Evolutionary conservation across 2,113 vertebrate genomes (phyloP).

Genomic region (Odontophorus gujanensis): DNA sequence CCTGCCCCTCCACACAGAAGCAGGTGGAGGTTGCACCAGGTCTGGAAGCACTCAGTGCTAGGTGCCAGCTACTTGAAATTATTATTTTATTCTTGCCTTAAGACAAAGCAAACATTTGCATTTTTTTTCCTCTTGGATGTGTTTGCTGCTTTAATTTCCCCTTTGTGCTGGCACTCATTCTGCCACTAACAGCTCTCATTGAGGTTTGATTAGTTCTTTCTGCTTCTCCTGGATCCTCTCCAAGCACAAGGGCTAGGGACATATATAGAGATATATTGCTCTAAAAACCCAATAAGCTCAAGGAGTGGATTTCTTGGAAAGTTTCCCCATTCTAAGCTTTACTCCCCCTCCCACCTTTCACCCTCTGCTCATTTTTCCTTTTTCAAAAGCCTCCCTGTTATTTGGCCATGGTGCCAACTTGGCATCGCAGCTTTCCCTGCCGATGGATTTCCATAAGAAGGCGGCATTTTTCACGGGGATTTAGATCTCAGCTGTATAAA

Average conservation of each 20-base stretch:
- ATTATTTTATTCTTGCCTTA: conserved; percentile 8
- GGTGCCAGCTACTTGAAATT: background rate
- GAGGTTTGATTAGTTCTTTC: conserved; percentile 64
- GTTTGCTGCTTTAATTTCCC: conserved; percentile 36
- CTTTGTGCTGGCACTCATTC: conserved; percentile 22
- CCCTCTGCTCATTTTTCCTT: conserved; percentile 50
- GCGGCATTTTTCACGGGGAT: conserved; percentile 54
- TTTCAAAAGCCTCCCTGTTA: conserved; percentile 56
- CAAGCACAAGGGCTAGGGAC: conserved; percentile 57
- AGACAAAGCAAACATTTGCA: background rate
- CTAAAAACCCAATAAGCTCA: conserved; percentile 52
- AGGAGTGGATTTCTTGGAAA: conserved; percentile 60
- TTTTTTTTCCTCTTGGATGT: background rate
- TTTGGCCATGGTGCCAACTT: conserved; percentile 46
- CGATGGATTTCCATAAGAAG: conserved; percentile 63
- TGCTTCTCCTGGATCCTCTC: conserved; percentile 65
- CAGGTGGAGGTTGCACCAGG: background rate
- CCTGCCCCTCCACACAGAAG: background rate
- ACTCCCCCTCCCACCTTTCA: conserved; percentile 16
- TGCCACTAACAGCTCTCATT: conserved; percentile 54
- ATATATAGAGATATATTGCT: conserved; percentile 67
- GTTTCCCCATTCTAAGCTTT: conserved; percentile 37
- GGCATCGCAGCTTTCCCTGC: conserved; percentile 45
- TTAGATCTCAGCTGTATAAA: conserved; percentile 69
- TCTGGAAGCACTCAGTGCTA: background rate